These are phyloP conservation scores for Pasiphila rectangulata DNA, from an alignment of 2,888 invertebrate species.

Conservation along the genomic window DNA sequence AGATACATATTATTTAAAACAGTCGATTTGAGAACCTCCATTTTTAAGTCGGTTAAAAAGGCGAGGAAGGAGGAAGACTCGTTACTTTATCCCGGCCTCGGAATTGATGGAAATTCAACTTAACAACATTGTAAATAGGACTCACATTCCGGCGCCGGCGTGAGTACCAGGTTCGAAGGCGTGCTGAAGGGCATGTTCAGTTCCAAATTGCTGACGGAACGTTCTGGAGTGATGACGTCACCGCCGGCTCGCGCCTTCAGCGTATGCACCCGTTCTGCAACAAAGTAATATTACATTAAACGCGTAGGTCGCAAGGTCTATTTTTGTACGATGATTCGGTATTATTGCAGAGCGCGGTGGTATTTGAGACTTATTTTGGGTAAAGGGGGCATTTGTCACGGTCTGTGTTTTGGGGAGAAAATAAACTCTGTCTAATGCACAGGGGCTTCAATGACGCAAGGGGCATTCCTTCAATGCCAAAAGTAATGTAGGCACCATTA, in stretches of 20 bases:
- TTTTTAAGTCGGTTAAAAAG: too few relatives aligned
- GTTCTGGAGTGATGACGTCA: conserved; percentile 65
- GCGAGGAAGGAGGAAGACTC: too few relatives aligned
- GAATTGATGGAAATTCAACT: conserved; percentile 1
- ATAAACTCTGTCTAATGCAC: conserved; percentile 1
- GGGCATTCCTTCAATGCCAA: conserved; percentile 10
- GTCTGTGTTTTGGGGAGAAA: conserved; percentile 1
- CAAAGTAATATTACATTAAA: conserved; percentile 19
- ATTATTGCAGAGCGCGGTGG: conserved; percentile 26
- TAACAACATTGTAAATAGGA: conserved; percentile 12
- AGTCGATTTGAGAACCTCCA: too few relatives aligned
- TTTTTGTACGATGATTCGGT: conserved; percentile 26
- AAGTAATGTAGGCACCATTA: conserved; percentile 7
- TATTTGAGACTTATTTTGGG: conserved; percentile 30
- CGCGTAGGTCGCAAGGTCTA: conserved; percentile 18
- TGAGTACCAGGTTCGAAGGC: conserved; percentile 71
- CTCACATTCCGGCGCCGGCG: conserved; percentile 76
- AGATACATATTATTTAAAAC: too few relatives aligned
- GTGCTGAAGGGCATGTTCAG: conserved; percentile 65
- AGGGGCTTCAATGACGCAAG: conserved; percentile 9
- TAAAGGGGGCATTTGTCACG: conserved; percentile 16
- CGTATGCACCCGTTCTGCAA: conserved; percentile 66
- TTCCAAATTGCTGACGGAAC: conserved; percentile 64
- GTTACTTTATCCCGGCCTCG: too few relatives aligned
- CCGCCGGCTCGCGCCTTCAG: conserved; percentile 69